Conservation (phyloP, 1,140 invertebrate species). For the Diploscapter pachys region DNA sequence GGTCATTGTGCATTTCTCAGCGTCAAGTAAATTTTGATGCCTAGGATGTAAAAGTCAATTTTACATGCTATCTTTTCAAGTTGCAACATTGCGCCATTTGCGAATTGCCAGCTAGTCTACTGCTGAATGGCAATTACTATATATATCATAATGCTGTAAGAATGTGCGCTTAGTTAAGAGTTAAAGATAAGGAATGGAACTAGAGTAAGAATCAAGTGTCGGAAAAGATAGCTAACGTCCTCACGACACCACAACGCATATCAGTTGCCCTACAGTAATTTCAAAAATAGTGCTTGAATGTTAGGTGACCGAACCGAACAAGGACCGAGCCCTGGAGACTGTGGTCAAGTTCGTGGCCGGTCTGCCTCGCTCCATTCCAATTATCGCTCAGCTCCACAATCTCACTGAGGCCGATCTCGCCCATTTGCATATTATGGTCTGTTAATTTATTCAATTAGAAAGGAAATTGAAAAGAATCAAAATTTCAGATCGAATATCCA, state of each 20-base stretch:
- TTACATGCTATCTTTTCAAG: background rate
- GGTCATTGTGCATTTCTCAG: background rate
- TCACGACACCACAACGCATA: background rate
- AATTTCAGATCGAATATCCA: constrained; percentile 14
- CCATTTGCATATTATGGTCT: constrained; percentile 3
- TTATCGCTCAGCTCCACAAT: background rate
- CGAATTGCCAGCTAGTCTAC: no score
- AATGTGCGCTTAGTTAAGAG: background rate
- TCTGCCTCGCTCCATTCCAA: background rate
- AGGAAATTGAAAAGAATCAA: background rate
- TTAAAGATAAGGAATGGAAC: no score
- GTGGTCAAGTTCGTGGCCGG: constrained; percentile 10
- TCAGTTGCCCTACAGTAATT: background rate
- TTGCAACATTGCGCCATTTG: background rate
- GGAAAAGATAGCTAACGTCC: no score
- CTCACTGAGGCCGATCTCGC: background rate
- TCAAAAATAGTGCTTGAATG: background rate
- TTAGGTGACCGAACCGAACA: constrained; percentile 11
- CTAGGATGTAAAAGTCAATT: background rate
- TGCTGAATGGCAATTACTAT: background rate
- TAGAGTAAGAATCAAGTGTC: no score
- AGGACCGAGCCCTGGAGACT: constrained; percentile 1
- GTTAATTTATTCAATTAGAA: background rate
- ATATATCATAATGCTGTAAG: background rate
- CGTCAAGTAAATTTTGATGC: background rate